Evolutionary conservation across 2,113 vertebrate genomes (phyloP).

Genomic region (Pongo pygmaeus): DNA sequence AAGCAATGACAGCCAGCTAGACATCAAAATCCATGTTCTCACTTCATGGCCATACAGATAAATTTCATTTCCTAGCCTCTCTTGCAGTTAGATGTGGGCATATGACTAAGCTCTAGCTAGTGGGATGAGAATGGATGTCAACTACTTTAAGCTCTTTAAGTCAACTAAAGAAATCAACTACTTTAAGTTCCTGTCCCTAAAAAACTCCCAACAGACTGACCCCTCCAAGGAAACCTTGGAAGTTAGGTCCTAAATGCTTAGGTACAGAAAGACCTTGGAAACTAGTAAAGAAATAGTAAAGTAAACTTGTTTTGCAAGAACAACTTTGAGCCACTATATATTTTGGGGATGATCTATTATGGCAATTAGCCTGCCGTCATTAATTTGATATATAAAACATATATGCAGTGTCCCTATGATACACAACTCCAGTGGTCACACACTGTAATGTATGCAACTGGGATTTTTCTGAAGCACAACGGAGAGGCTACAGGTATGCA

Average conservation of each 20-base stretch:
- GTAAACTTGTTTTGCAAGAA: conserved; percentile 2
- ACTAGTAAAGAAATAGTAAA: background rate
- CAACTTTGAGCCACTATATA: background rate
- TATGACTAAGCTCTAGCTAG: background rate
- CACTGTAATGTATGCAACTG: background rate
- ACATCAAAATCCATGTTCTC: background rate
- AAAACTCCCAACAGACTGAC: background rate
- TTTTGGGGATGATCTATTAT: conserved; percentile 17
- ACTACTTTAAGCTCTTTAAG: background rate
- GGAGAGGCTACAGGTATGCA: background rate
- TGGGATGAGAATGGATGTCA: conserved; percentile 9
- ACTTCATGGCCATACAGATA: background rate
- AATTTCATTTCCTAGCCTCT: background rate
- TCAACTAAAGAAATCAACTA: background rate
- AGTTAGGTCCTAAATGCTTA: background rate
- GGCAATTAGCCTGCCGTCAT: conserved; percentile 18
- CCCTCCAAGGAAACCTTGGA: background rate
- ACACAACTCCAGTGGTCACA: background rate
- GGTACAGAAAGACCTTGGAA: background rate
- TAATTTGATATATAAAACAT: background rate
- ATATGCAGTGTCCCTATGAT: background rate
- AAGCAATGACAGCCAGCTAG: background rate
- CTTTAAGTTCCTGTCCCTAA: background rate
- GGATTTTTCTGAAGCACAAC: conserved; percentile 5
- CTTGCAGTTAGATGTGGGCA: background rate